Evolutionary conservation across 2,113 vertebrate genomes (phyloP).

Genomic region (Melanostigma gelatinosum): DNA sequence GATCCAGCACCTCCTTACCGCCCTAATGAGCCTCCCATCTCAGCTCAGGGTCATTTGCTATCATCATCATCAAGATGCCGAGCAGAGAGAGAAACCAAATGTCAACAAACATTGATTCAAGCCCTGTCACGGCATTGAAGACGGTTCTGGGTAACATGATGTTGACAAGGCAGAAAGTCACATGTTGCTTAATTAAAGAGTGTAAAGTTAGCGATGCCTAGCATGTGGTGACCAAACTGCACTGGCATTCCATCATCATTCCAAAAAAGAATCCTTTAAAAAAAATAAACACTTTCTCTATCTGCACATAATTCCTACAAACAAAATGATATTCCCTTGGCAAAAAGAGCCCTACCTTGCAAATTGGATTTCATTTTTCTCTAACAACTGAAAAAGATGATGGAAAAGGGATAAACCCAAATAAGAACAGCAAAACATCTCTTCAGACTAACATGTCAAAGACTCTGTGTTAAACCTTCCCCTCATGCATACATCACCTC

Average conservation of each 20-base stretch:
- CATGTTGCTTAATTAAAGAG: background rate
- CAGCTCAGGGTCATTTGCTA: constrained; percentile 42
- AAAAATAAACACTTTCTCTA: too few relatives aligned
- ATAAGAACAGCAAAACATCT: background rate
- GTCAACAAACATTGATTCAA: background rate
- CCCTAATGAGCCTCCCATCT: constrained; percentile 59
- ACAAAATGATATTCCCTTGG: background rate
- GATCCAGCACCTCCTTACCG: constrained; percentile 45
- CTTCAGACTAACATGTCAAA: background rate
- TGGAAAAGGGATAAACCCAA: background rate
- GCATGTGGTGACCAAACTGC: background rate
- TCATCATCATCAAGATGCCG: constrained; percentile 37
- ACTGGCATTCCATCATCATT: background rate
- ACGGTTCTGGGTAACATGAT: background rate
- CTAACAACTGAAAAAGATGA: too few relatives aligned
- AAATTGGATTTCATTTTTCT: background rate
- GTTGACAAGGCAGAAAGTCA: background rate
- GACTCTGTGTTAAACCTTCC: background rate
- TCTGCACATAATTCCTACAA: too few relatives aligned
- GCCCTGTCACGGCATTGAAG: constrained; percentile 3
- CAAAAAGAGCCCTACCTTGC: background rate
- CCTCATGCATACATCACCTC: constrained; percentile 1
- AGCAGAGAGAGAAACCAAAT: background rate
- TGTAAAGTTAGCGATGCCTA: background rate
- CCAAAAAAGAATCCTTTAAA: background rate